Conservation (phyloP, 2,888 invertebrate genomes). For the Cephus rjabovi region DNA sequence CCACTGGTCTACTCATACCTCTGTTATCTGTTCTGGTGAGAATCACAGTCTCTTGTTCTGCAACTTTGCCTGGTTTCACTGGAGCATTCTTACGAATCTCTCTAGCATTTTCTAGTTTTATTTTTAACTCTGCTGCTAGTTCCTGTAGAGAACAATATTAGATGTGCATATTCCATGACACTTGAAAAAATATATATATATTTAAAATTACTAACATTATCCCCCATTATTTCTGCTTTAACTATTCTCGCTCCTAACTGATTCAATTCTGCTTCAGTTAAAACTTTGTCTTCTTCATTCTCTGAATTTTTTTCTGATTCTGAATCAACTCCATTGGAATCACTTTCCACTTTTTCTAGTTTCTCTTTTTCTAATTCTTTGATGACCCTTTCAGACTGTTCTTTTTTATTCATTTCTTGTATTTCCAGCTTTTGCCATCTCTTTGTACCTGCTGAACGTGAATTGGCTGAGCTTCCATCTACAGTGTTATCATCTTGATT, state of each 20-base stretch:
- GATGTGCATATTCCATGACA: neutral
- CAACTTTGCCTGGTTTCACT: conserved; percentile 36
- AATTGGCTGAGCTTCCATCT: conserved; percentile 9
- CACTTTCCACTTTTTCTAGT: conserved; percentile 25
- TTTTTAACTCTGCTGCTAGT: conserved; percentile 77
- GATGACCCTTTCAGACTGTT: conserved; percentile 1
- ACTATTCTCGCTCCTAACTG: conserved; percentile 89
- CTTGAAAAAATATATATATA: neutral
- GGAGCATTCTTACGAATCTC: conserved; percentile 58
- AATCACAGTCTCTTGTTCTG: conserved; percentile 71
- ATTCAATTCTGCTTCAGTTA: conserved; percentile 89
- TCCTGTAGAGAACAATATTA: conserved; percentile 57
- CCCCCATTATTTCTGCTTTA: conserved; percentile 94
- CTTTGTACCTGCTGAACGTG: conserved; percentile 28
- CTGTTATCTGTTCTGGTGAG: conserved; percentile 76
- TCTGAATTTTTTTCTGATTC: conserved; percentile 21
- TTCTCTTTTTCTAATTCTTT: conserved; percentile 29
- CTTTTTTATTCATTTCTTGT: neutral
- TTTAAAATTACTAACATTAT: conserved; percentile 67
- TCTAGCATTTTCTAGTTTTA: conserved; percentile 79
- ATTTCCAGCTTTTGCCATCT: conserved; percentile 40
- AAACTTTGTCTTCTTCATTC: conserved; percentile 49
- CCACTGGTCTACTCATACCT: conserved; percentile 76
- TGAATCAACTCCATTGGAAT: conserved; percentile 15
- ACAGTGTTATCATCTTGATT: conserved; percentile 32